A percentile compares a stretch with the other conserved stretches of the same genome.
Evolutionary conservation across 2,113 vertebrate genomes (phyloP).

Genomic region (Aramus guarauna): DNA sequence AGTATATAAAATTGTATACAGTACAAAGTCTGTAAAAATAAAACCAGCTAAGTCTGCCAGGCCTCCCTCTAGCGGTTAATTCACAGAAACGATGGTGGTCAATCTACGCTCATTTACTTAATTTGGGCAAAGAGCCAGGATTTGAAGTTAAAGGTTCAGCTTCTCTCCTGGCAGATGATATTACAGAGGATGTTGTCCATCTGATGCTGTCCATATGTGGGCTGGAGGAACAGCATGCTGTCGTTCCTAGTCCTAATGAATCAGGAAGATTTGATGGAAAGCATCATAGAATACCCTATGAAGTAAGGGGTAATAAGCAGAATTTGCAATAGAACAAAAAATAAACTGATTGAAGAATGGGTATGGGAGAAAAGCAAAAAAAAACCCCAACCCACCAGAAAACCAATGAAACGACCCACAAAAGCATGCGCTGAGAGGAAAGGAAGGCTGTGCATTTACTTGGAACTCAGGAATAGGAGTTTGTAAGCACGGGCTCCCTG

Average conservation of each 20-base stretch:
- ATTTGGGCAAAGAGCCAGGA: conserved; percentile 27
- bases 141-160: conserved; percentile 24
- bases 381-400: too few relatives aligned
- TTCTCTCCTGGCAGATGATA: conserved; percentile 18
- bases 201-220: not conserved
- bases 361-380: not conserved
- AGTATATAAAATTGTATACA: not conserved
- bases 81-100: not conserved
- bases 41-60: not conserved
- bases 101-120: not conserved
- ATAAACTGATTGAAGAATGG: not conserved
- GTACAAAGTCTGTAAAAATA: not conserved
- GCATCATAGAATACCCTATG: not conserved
- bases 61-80: not conserved
- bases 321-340: not conserved
- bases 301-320: not conserved
- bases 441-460: not conserved
- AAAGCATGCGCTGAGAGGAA: not conserved
- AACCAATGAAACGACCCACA: not conserved
- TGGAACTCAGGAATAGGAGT: not conserved
- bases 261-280: conserved; percentile 22
- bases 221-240: conserved; percentile 37
- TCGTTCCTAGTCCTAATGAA: not conserved
- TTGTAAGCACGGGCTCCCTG: not conserved
- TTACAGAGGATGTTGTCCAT: conserved; percentile 23